Conservation (phyloP, 2,888 invertebrate genomes). For the Pachymerium ferrugineum region DNA sequence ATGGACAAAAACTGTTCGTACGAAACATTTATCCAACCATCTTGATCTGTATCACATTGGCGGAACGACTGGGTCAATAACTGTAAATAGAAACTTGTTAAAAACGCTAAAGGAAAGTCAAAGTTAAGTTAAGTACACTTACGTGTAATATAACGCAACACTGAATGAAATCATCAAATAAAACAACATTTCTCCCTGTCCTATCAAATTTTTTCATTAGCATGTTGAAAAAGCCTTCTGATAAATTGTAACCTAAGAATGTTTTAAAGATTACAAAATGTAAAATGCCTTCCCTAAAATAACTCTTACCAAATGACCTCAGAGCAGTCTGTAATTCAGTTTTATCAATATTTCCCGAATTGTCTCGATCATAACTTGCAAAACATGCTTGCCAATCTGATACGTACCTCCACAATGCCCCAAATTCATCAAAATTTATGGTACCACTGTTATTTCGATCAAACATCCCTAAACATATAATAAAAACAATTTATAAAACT, state of each 20-base stretch:
- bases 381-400: conserved; percentile 98
- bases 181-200: conserved; percentile 78
- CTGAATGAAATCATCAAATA: conserved; percentile 98
- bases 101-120: neutral
- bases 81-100: conserved; percentile 53
- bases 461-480: conserved; percentile 62
- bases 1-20: conserved; percentile 93
- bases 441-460: conserved; percentile 82
- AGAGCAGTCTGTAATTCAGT: conserved; percentile 85
- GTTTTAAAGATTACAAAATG: neutral
- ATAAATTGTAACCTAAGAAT: conserved; percentile 57
- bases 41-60: conserved; percentile 82
- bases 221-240: conserved; percentile 70
- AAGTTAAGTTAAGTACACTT: conserved; percentile 50
- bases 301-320: conserved; percentile 66
- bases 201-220: conserved; percentile 91
- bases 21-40: conserved; percentile 90
- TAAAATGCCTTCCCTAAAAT: neutral
- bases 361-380: conserved; percentile 85
- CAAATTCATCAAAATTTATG: conserved; percentile 91
- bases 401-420: conserved; percentile 94
- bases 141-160: conserved; percentile 89
- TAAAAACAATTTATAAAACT: neutral
- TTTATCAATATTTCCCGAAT: conserved; percentile 79
- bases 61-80: conserved; percentile 83